Base-by-base conservation (phyloP, 2,113 vertebrate genomes). In the Corynorhinus townsendii region DNA sequence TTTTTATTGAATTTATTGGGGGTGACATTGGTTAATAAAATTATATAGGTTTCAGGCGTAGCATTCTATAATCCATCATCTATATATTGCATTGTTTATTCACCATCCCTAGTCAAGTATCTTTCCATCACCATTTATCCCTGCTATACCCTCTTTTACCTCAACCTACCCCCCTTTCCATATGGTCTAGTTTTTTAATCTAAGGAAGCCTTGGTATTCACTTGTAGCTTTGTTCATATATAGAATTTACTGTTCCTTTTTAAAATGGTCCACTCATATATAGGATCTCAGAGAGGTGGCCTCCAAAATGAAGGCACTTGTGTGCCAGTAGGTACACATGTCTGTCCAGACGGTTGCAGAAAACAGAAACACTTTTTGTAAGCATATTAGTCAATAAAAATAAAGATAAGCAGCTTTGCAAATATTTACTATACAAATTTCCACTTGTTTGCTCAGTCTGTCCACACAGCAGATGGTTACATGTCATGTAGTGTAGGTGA, bases 381-480 rank as follows among this genome's bases (percentile, higher is more conserved):
- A 81, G 20, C 17, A 62, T 90, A 95, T 94, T 14, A 66, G 22
- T 49, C 26, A 33, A 84, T 47, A 40, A 49, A 73, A 77, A 73
- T 4, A 71, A 75, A 83, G 56, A 72, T 38, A 71, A n/a, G 69
- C 52, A 88, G 30, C 38, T 54, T 90, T 84, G 49, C 35, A 84
- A 79, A 93, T 93, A 83, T 88, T 80, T 94, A 76, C 11, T 56
- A 30, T 22, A 75, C 22, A 94, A 56, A 87, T 43, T 86, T 62
- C 45, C 19, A 33, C 38, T 91, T 76, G 43, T 35, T 89, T 19
- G 2, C 26, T 33, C 5, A 33, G 38, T 72, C 47, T 72, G 28
- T 59, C 38, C 59, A 38, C 77, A 82, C 5, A 45, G 76, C 69
- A 90, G 75, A 77, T 91, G 71, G 89, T 66, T 59, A 26, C n/a